Evolutionary conservation across 2,888 invertebrate genomes (phyloP).

Genomic region (Zaprionus bogoriensis): DNA sequence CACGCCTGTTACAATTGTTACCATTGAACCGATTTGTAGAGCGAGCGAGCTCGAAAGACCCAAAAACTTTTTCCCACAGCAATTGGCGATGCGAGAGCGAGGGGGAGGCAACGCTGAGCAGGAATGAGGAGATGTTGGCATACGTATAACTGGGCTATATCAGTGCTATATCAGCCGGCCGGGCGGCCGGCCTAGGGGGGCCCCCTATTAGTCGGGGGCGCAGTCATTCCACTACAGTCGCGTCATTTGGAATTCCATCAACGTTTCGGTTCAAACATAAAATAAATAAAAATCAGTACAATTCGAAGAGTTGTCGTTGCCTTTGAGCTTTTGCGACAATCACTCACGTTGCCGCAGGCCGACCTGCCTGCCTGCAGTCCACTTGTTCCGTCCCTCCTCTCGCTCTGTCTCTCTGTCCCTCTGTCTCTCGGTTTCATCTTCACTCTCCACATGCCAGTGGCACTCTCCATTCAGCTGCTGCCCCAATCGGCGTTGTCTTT

Average conservation of each 20-base stretch:
- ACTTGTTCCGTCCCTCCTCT: slow-evolving; percentile 14
- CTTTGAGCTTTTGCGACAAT: slow-evolving; percentile 77
- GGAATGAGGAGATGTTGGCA: slow-evolving; percentile 7
- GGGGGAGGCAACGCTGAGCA: not conserved
- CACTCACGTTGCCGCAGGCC: slow-evolving; percentile 68
- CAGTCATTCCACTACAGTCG: slow-evolving; percentile 34
- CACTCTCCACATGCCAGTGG: not conserved
- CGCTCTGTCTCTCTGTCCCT: not conserved
- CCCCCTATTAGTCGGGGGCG: slow-evolving; percentile 47
- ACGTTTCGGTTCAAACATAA: slow-evolving; percentile 80
- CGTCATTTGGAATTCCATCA: slow-evolving; percentile 73
- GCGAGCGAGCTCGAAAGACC: not conserved
- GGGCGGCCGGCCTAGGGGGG: no score
- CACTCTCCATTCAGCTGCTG: slow-evolving; percentile 7
- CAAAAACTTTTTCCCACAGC: slow-evolving; percentile 65
- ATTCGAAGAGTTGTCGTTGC: slow-evolving; percentile 73
- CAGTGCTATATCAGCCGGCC: not conserved
- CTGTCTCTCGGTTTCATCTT: not conserved
- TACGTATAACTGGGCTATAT: slow-evolving; percentile 42
- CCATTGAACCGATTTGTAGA: not conserved
- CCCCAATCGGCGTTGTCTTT: slow-evolving; percentile 66
- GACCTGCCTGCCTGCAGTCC: not conserved
- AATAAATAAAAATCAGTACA: slow-evolving; percentile 79
- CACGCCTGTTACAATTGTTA: slow-evolving; percentile 46
- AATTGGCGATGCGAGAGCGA: slow-evolving; percentile 42